Percentiles rank a stretch among this genome's conserved stretches.
Evolutionary conservation across 2,888 invertebrate genomes (phyloP).

Genomic region (Noctua pronuba): DNA sequence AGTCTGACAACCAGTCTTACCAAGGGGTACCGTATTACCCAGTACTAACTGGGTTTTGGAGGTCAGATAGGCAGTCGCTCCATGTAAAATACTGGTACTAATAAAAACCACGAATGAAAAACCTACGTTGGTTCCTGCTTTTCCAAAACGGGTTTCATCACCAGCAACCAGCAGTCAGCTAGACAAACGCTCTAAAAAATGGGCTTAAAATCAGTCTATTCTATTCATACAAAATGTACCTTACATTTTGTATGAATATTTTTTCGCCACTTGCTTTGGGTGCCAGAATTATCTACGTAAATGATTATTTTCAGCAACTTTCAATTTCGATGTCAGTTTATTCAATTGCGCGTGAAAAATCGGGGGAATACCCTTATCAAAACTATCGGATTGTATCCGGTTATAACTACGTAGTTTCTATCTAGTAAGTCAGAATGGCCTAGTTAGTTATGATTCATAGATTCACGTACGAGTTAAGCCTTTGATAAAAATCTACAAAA

Average conservation of each 20-base stretch:
- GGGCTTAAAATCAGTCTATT: not conserved
- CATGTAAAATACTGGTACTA: too few species aligned
- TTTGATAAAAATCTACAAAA: conserved; percentile 23
- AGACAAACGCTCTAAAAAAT: not conserved
- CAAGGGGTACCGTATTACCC: too few species aligned
- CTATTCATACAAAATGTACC: too few species aligned
- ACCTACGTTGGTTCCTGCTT: not conserved
- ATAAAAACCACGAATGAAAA: not conserved
- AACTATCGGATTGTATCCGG: conserved; percentile 4
- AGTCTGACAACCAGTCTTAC: too few species aligned
- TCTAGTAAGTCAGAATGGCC: not conserved
- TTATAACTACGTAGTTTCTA: not conserved
- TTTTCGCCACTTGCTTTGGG: not conserved
- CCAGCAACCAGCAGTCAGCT: not conserved
- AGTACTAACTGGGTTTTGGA: too few species aligned
- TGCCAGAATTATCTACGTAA: not conserved
- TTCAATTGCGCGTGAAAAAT: not conserved
- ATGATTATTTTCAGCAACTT: not conserved
- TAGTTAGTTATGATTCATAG: conserved; percentile 20
- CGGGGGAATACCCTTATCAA: not conserved
- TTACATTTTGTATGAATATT: not conserved
- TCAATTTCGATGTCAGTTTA: not conserved
- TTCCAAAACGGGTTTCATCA: not conserved
- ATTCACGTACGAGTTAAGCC: conserved; percentile 1
- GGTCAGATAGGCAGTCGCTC: too few species aligned